Conservation (phyloP, 2,113 vertebrate species). For the Hypocryptadius cinnamomeus region DNA sequence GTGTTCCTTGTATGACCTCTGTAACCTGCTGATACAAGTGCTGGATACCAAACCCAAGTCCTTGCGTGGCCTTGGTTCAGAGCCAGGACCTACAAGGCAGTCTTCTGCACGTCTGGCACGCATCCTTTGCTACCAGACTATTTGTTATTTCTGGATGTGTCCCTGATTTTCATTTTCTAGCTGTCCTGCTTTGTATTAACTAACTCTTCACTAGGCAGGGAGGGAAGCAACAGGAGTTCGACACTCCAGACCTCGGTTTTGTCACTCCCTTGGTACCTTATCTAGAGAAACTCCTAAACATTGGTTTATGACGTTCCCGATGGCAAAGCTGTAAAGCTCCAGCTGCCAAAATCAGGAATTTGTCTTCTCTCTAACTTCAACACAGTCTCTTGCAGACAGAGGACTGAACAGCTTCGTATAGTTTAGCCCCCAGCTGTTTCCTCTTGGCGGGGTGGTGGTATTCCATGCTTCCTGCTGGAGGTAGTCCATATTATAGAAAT, state of each 20-base stretch:
- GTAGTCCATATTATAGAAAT: background rate
- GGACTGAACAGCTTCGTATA: conserved; percentile 17
- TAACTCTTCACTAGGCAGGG: background rate
- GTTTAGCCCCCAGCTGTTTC: conserved; percentile 48
- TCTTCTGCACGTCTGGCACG: conserved; percentile 30
- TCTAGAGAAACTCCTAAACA: conserved; percentile 7
- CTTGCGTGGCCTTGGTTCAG: conserved; percentile 38
- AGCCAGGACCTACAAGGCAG: conserved; percentile 54
- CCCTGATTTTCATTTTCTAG: conserved; percentile 39
- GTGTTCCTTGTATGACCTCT: background rate
- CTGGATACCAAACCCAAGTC: conserved; percentile 14
- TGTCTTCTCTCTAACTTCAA: conserved; percentile 33
- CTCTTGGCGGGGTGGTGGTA: background rate
- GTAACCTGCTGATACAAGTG: background rate
- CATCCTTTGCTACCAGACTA: conserved; percentile 51
- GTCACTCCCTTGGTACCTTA: conserved; percentile 19
- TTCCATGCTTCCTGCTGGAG: conserved; percentile 19
- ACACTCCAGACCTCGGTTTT: background rate
- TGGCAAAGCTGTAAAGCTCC: conserved; percentile 2
- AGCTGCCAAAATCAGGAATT: conserved; percentile 26
- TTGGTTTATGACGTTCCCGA: background rate
- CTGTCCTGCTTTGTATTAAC: conserved; percentile 52
- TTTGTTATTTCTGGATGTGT: conserved; percentile 55
- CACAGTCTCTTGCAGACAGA: conserved; percentile 13
- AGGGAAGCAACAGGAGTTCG: background rate